A percentile compares a stretch with the other conserved stretches of the same genome.
phyloP scores from a whole-genome alignment of 2,888 invertebrate species.

The Macrosiphum euphorbiae region DNA sequence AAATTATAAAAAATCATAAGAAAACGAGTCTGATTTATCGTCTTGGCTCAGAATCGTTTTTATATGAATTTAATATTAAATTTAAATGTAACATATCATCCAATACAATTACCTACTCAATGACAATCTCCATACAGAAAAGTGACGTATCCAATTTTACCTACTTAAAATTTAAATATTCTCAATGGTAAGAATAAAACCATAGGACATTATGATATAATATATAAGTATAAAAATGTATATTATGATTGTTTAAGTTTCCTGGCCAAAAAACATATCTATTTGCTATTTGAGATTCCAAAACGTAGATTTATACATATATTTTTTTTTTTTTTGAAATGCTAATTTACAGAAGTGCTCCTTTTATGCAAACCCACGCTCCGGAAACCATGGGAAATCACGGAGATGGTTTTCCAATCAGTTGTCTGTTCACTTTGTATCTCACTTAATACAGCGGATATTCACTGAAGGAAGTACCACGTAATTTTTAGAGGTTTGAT shows the following conservation, averaged over 20 bases:
- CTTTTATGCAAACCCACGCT: slow-evolving; percentile 20
- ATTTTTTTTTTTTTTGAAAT: background rate
- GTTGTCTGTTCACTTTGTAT: slow-evolving; percentile 1
- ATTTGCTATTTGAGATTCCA: background rate
- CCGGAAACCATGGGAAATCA: slow-evolving; percentile 26
- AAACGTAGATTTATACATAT: background rate
- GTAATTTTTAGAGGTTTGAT: background rate
- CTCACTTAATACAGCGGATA: slow-evolving; percentile 20
- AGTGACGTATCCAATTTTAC: background rate
- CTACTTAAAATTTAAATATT: too few species aligned
- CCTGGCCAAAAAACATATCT: background rate
- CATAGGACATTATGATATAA: background rate
- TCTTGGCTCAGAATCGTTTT: background rate
- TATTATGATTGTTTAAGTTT: background rate
- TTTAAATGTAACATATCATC: background rate
- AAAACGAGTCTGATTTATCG: background rate
- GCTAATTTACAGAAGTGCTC: slow-evolving; percentile 33
- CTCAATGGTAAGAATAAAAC: background rate
- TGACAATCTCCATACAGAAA: background rate
- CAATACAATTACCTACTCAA: background rate
- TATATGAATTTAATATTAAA: background rate
- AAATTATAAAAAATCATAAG: background rate
- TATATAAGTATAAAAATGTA: background rate
- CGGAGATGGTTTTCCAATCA: slow-evolving; percentile 30
- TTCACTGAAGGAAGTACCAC: background rate